Percentiles rank a stretch among this genome's conserved stretches.
Conservation (phyloP, 2,113 vertebrate species). For the Aplodontia rufa region DNA sequence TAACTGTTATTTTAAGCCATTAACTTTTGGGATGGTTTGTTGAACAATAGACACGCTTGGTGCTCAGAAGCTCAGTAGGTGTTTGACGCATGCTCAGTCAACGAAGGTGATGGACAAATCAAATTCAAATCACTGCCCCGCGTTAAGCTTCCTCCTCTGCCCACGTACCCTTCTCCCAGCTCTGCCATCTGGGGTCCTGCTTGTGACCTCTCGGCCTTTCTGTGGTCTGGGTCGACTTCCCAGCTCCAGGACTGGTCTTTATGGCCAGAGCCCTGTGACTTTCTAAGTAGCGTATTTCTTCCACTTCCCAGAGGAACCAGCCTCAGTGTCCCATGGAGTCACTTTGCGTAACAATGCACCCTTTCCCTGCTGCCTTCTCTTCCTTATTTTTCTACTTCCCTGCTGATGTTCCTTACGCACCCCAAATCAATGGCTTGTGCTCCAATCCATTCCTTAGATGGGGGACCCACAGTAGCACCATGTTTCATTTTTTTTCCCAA, state of each 20-base stretch:
- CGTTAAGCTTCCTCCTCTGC: no score
- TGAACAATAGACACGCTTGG: background rate
- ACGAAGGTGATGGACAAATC: background rate
- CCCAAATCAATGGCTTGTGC: background rate
- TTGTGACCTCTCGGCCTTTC: background rate
- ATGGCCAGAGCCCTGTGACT: background rate
- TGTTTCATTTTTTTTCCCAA: background rate
- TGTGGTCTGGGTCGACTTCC: background rate
- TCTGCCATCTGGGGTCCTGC: no score
- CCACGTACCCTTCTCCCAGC: background rate
- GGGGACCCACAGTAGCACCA: background rate
- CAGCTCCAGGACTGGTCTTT: background rate
- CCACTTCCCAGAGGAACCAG: background rate
- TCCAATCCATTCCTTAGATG: background rate
- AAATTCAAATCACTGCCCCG: background rate
- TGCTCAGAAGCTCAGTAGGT: background rate
- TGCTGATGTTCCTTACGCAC: background rate
- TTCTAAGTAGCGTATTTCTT: background rate
- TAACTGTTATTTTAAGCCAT: background rate
- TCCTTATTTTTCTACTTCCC: accelerated
- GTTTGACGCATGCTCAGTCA: background rate
- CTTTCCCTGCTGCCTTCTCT: no score
- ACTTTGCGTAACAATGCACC: background rate
- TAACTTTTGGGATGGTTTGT: background rate
- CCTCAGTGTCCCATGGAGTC: background rate